phyloP scores from a whole-genome alignment of 2,113 vertebrate genomes.

The Cololabis saira region DNA sequence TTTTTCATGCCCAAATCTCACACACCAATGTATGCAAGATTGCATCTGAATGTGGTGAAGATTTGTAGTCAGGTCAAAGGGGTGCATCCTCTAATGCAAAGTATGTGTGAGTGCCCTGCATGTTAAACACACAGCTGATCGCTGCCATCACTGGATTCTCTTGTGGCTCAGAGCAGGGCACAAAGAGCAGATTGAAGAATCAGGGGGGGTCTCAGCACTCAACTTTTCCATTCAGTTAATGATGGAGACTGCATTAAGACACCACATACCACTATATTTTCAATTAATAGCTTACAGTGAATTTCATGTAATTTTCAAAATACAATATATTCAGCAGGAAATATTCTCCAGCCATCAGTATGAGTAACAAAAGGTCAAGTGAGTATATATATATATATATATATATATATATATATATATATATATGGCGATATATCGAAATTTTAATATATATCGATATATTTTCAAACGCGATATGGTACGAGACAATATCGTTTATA shows the following conservation, averaged over 20 bases:
- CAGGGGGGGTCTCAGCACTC: constrained; percentile 34
- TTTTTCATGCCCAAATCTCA: background rate
- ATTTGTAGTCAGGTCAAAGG: constrained; percentile 63
- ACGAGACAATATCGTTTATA: too few relatives aligned
- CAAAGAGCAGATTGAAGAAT: constrained; percentile 79
- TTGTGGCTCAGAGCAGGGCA: constrained; percentile 65
- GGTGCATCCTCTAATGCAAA: constrained; percentile 48
- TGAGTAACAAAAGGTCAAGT: too few relatives aligned
- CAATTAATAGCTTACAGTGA: background rate
- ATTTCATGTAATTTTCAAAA: background rate
- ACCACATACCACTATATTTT: too few relatives aligned
- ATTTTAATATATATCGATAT: too few relatives aligned
- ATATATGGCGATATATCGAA: too few relatives aligned
- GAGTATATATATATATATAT: too few relatives aligned
- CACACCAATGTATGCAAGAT: background rate
- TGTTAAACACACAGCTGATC: constrained; percentile 80
- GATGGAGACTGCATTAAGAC: constrained; percentile 31
- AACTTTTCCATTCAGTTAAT: constrained; percentile 39
- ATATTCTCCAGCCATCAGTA: too few relatives aligned
- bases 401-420: too few relatives aligned
- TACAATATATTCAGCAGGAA: too few relatives aligned
- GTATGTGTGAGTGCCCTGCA: constrained; percentile 71
- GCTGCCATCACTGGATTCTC: constrained; percentile 71
- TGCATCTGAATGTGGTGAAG: constrained; percentile 26
- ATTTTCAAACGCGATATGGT: too few relatives aligned